Base-by-base conservation (phyloP, 2,797 vertebrate species). In the Anniella stebbinsi region DNA sequence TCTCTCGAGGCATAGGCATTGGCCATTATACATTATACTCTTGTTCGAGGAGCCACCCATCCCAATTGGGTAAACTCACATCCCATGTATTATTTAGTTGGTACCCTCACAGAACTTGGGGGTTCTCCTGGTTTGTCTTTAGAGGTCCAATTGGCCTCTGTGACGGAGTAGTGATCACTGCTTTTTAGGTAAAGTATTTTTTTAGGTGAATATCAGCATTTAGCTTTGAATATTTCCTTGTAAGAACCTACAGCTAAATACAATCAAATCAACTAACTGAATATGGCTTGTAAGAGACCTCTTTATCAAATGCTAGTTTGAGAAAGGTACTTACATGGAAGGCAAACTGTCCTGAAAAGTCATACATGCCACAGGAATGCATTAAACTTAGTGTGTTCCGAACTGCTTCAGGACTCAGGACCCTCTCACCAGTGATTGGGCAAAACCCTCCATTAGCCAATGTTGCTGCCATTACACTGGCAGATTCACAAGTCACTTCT, bases 321-420 rank as follows among this genome's bases (percentile, higher is more conserved):
- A 91, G 86, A 69, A 38, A 93, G 85, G 21, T 91, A 97, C 97
- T 98, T 95, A 99, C 99, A 41, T 99, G 99, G 96, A 99, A 99
- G 86, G 99, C 99, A 93, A 99, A 99, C 97, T 99, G 99, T 63
- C 99, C 99, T 0, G 99, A 99, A 87, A 99, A 99, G 97, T 99
- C 99, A 93, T 99, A 99, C 99, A 99, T 99, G 97, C 99, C 99
- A 91, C 99, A 99, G 92, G 99, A 99, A 93, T 99, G 99, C 99
- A 99, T 99, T 91, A 99, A 97, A 87, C 99, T 99, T 94, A 99
- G 96, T 0, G 99, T 99, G 95, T 99, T 98, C 33, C 98, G 97
- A 90, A 99, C 99, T 0, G 99, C 97, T 97, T 99, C 99, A 0
- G 99, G 99, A 94, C 98, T 99, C 95, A 99, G 97, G 3, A 99